Evolutionary conservation across 2,888 invertebrate genomes (phyloP).

Genomic region (Drosophila affinis): DNA sequence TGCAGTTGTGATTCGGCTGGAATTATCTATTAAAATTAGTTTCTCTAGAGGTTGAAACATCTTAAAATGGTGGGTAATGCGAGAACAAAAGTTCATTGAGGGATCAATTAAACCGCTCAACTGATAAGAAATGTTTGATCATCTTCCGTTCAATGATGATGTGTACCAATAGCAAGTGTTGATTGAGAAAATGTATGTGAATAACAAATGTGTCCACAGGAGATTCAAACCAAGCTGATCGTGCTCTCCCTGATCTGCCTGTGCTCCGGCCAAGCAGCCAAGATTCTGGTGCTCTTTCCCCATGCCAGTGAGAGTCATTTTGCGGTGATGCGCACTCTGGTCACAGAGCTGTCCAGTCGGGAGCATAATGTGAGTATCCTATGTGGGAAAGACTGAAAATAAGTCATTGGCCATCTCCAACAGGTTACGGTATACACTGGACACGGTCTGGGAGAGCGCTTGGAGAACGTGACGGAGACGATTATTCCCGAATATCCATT

Average conservation of each 20-base stretch:
- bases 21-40: neutral
- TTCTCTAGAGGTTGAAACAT: neutral
- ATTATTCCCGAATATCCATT: conserved; percentile 80
- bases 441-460: conserved; percentile 80
- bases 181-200: neutral
- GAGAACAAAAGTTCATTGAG: conserved; percentile 1
- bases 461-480: conserved; percentile 80
- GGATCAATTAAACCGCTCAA: neutral
- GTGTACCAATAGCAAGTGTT: conserved; percentile 59
- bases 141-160: conserved; percentile 50
- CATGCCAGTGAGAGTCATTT: conserved; percentile 83
- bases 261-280: conserved; percentile 51
- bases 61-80: conserved; percentile 27
- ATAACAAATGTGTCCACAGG: neutral
- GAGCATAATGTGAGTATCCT: conserved; percentile 84
- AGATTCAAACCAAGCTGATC: conserved; percentile 14
- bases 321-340: conserved; percentile 83
- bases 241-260: conserved; percentile 2
- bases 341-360: conserved; percentile 83
- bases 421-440: conserved; percentile 81
- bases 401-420: neutral
- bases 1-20: conserved; percentile 23
- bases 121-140: conserved; percentile 53
- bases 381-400: neutral
- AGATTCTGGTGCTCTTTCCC: conserved; percentile 81